Evolutionary conservation across 2,888 invertebrate genomes (phyloP).

Genomic region (Stratiomys singularior): DNA sequence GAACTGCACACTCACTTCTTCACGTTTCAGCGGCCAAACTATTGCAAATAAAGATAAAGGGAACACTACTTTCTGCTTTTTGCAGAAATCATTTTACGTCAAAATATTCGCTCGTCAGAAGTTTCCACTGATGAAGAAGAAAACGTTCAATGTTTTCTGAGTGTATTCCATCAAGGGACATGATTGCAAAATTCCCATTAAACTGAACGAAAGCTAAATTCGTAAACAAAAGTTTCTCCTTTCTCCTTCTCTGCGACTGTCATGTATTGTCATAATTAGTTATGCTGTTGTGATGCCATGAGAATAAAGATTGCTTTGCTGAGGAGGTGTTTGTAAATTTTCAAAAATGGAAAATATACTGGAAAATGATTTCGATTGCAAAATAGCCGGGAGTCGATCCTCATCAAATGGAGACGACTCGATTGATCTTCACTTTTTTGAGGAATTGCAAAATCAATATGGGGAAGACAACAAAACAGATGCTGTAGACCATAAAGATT

Average conservation of each 20-base stretch:
- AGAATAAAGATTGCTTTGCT: too few relatives aligned
- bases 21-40: background rate
- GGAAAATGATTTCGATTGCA: conserved; percentile 46
- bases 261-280: too few relatives aligned
- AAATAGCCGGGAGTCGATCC: conserved; percentile 45
- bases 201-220: background rate
- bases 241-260: too few relatives aligned
- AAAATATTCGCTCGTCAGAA: conserved; percentile 41
- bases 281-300: too few relatives aligned
- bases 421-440: conserved; percentile 49
- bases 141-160: background rate
- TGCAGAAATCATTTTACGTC: conserved; percentile 43
- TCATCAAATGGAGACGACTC: conserved; percentile 50
- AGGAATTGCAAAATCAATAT: conserved; percentile 43
- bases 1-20: background rate
- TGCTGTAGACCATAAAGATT: conserved; percentile 4
- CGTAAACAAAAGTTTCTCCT: conserved; percentile 30
- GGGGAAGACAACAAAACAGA: conserved; percentile 26
- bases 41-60: background rate
- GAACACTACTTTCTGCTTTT: conserved; percentile 19
- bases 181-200: background rate
- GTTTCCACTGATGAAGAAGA: background rate
- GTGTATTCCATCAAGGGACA: background rate
- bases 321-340: background rate
- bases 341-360: conserved; percentile 34